phyloP scores from a whole-genome alignment of 1,140 invertebrate species.

The Neuroterus valhalla region DNA sequence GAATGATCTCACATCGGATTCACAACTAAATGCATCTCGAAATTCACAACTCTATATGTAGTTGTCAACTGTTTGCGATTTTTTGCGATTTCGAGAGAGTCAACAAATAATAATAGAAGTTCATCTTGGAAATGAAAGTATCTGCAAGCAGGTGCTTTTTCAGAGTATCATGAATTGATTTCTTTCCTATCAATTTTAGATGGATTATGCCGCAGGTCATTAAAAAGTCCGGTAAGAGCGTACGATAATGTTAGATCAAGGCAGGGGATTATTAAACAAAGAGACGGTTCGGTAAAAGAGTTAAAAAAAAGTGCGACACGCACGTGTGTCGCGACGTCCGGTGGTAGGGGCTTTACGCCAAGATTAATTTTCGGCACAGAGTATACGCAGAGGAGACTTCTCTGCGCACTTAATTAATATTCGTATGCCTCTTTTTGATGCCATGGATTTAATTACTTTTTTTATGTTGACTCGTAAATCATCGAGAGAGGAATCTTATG shows the following conservation, averaged over 20 bases:
- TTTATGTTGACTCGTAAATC: slow-evolving; percentile 70
- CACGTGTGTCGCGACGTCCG: slow-evolving; percentile 42
- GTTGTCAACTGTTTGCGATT: too few species aligned
- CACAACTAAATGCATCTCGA: too few species aligned
- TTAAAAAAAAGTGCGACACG: slow-evolving; percentile 36
- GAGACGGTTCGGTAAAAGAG: not conserved
- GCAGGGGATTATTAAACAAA: not conserved
- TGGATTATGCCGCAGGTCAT: slow-evolving; percentile 37
- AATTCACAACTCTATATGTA: not conserved
- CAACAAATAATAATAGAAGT: slow-evolving; percentile 9
- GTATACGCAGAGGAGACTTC: slow-evolving; percentile 45
- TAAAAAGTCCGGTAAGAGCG: slow-evolving; percentile 31
- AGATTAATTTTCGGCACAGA: slow-evolving; percentile 59
- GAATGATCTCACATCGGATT: too few species aligned
- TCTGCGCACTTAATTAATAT: slow-evolving; percentile 67
- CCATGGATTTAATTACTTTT: slow-evolving; percentile 72
- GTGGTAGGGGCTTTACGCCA: slow-evolving; percentile 52
- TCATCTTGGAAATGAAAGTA: slow-evolving; percentile 5
- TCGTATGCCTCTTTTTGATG: slow-evolving; percentile 37
- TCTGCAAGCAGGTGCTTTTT: slow-evolving; percentile 45
- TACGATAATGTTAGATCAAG: slow-evolving; percentile 39
- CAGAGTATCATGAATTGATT: slow-evolving; percentile 2
- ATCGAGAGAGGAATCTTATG: slow-evolving; percentile 54
- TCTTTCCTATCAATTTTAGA: slow-evolving; percentile 48
- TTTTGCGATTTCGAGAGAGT: slow-evolving; percentile 4